Evolutionary conservation across 2,113 vertebrate species (phyloP).

Genomic region (Urocitellus parryii): DNA sequence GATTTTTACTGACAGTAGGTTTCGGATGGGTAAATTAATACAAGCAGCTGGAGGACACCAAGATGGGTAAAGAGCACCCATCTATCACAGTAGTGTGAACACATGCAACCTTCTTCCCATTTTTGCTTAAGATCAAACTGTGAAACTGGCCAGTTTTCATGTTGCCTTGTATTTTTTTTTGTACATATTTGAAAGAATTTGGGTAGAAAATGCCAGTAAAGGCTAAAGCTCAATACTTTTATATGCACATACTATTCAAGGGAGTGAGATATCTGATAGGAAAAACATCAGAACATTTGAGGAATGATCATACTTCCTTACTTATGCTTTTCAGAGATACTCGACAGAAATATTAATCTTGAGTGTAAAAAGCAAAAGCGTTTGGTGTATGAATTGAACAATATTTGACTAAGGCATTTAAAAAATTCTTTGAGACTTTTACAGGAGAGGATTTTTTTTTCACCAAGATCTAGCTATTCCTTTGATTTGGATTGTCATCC

Average conservation of each 20-base stretch:
- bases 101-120: background rate
- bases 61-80: background rate
- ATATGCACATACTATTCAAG: conserved; percentile 2
- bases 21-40: background rate
- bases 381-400: background rate
- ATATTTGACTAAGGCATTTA: conserved; percentile 44
- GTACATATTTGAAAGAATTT: background rate
- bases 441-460: background rate
- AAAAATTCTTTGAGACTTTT: conserved; percentile 31
- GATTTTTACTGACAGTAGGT: background rate
- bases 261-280: background rate
- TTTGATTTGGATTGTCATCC: background rate
- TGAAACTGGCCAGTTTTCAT: background rate
- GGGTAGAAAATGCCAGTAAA: background rate
- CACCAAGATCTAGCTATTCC: background rate
- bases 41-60: background rate
- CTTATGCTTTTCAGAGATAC: conserved; percentile 4
- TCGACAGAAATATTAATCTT: conserved; percentile 39
- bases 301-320: background rate
- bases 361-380: background rate
- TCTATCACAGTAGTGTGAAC: background rate
- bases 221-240: background rate
- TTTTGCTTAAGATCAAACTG: background rate
- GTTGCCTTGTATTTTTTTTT: background rate
- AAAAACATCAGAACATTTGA: background rate